Evolutionary conservation across 2,113 vertebrate genomes (phyloP), one percentile per base, ranked within the genome.

Genomic region (Cyprinodon tularosa): DNA sequence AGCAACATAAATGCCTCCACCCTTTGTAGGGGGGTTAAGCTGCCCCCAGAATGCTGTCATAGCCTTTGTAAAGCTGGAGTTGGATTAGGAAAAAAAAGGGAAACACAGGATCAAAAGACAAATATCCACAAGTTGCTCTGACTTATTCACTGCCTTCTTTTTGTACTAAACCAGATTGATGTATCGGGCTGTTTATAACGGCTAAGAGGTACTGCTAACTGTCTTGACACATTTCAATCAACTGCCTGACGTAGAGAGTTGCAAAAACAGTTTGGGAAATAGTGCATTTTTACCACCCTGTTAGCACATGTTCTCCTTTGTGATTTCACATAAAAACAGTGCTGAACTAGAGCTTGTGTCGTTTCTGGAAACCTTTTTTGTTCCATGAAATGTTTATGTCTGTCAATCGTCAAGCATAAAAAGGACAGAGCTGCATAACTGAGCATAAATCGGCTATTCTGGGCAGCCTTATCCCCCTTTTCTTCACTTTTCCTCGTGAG

Each of bases 1-100:
- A 76, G 68, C 70, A 84, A 86, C 88, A 61, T 72, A 29, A 74
- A 87, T 74, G 80, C 88, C 81, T 81, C 84, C 20, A 2, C 66
- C 70, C 71, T 67, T 38, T 42, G 53, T 40, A 14, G 42, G 7
- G 76, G 72, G 72, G 71, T 86, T 86, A 81, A 59, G 78, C 68
- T 65, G 83, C 80, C 81, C 85, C 29, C 73, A 64, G 14, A 79
- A 74, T 81, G 74, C 84, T 78, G 75, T 69, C 53, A 71, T 68
- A 68, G 66, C 20, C 50, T 53, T 53, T 17, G 14, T 53, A 53
- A 15, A 53, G 48, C 59, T 45, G 45, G 40, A 47, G 22, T 85
- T 81, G 36, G 10, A 63, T 67, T 71, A 10, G 67, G 68, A 66
- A 4, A 9, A 78, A 78, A 82, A 66, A 68, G 47, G 62, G 66